Evolutionary conservation across 2,113 vertebrate species (phyloP).

Genomic region (Prochilodus magdalenae): DNA sequence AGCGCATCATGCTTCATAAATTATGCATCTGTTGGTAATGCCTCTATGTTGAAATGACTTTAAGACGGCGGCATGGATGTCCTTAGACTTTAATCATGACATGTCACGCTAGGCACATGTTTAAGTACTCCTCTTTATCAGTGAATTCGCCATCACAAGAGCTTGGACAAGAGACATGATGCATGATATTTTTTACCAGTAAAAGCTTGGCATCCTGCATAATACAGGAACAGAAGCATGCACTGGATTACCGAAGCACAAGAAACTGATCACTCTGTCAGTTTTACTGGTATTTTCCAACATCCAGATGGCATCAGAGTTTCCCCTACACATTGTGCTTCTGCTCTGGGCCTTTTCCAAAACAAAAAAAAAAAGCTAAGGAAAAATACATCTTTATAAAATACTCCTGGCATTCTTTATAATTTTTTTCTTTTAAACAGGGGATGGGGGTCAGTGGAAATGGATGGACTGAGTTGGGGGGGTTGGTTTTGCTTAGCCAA

Average conservation of each 20-base stretch:
- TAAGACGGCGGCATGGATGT: constrained; percentile 1
- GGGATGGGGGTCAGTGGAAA: background rate
- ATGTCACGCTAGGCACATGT: background rate
- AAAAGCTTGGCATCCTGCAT: background rate
- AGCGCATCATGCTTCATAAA: constrained; percentile 3
- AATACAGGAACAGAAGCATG: background rate
- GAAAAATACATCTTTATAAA: background rate
- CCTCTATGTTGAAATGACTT: constrained; percentile 23
- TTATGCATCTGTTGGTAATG: constrained; percentile 32
- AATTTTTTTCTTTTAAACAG: background rate
- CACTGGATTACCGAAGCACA: background rate
- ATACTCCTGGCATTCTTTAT: constrained; percentile 13
- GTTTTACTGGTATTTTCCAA: background rate
- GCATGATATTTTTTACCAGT: background rate
- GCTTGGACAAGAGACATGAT: background rate
- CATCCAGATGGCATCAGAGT: background rate
- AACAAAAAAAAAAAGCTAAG: background rate
- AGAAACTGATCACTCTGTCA: background rate
- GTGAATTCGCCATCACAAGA: background rate
- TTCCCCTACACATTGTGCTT: background rate
- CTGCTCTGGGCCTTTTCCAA: background rate
- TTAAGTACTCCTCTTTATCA: background rate
- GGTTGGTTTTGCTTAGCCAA: constrained; percentile 9
- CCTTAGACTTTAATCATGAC: constrained; percentile 17
- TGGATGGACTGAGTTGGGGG: background rate